Evolutionary conservation across 2,888 invertebrate genomes (phyloP), one percentile per base, ranked within the genome.

Genomic region (Lysandra coridon): DNA sequence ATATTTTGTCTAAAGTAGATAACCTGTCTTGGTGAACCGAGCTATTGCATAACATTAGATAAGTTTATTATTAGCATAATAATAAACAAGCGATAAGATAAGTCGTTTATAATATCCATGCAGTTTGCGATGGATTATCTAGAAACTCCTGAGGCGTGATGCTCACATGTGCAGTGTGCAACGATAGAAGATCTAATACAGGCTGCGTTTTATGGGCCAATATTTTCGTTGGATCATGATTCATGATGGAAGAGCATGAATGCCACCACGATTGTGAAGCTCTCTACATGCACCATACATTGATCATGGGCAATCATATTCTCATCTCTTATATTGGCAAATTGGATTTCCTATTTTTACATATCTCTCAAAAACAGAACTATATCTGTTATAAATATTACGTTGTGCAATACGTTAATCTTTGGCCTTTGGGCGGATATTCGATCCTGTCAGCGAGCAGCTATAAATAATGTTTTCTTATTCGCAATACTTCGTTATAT

Each of bases 401-500:
- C 33, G 69, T 33, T 14, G 14, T 69, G 30, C 64, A 64, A 64
- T 30, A 5, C 64, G 30, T 49, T 14, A 5, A 44, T 23, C 14
- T 23, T 57, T 57, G 57, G 17, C 12, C 49, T 44, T 30, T 49
- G 7, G 57, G 57, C 81, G 82, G 84, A 84, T 81, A 84, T 82
- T 81, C 79, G 83, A 84, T 85, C 84, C 83, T 80, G 82, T 81
- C 81, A 69, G 78, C 81, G 49, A 40, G 77, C 60, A 64, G 69
- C 82, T 82, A 80, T 81, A 83, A 83, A 79, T 80, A 82, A 83
- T 80, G 81, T 82, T 83, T 84, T 83, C 79, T 79, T 79, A 83
- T 83, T 81, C 82, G 82, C 83, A 80, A 82, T 80, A 78, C 79
- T 79, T 78, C 80, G 82, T 79, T 83, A 85, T 83, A 85, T 82